These are phyloP conservation scores for Cyrtonyx montezumae DNA, from an alignment of 2,113 vertebrate species.

Conservation along the genomic window DNA sequence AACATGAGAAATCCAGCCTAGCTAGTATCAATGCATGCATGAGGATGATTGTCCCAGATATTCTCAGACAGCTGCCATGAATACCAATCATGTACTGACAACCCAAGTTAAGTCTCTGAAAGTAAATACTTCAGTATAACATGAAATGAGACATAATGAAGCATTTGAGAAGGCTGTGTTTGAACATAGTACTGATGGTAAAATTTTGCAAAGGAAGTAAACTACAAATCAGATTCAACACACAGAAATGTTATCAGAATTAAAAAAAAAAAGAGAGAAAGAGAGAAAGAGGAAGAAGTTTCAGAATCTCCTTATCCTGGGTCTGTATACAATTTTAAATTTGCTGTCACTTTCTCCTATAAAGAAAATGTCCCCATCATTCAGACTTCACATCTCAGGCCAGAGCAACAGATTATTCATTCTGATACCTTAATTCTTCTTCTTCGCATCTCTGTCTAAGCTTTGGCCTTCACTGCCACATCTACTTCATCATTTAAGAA, in stretches of 20 bases:
- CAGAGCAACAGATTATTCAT: not conserved
- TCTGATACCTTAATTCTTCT: not conserved
- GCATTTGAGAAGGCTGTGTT: constrained; percentile 20
- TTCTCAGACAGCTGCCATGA: not conserved
- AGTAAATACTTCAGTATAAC: constrained; percentile 30
- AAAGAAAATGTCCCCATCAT: not conserved
- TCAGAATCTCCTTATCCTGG: not conserved
- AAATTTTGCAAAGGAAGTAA: constrained; percentile 41
- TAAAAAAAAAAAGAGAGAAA: not conserved
- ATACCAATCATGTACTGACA: constrained; percentile 25
- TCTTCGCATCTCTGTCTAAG: not conserved
- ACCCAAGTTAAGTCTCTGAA: not conserved
- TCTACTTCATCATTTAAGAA: not conserved
- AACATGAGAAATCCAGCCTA: not conserved
- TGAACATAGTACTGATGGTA: constrained; percentile 1
- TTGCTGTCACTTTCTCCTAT: not conserved
- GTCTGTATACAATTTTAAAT: not conserved
- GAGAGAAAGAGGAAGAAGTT: not conserved
- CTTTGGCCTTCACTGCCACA: not conserved
- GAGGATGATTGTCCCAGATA: not conserved
- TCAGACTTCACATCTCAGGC: not conserved
- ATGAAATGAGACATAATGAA: constrained; percentile 28
- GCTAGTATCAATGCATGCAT: not conserved
- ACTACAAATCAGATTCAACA: constrained; percentile 1
- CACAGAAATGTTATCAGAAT: not conserved